Evolutionary conservation across 2,888 invertebrate species (phyloP), one percentile per base, ranked within the genome.

Genomic region (Brachypterus glaber): DNA sequence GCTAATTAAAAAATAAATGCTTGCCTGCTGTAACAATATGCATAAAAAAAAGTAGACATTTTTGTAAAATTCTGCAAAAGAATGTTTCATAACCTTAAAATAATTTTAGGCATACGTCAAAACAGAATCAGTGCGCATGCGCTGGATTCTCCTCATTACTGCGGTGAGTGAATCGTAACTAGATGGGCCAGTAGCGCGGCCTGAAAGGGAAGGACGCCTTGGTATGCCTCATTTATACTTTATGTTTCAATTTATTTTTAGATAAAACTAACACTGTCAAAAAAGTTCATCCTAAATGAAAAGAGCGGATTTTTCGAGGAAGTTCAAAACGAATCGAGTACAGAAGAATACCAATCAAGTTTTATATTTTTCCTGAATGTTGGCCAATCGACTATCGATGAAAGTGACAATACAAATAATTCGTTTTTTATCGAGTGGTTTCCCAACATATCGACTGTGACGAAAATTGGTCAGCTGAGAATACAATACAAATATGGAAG

Each of bases 341-440:
- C 64, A 56, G 54, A 63, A 54, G 40, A 63, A 52, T 47, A 50
- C 14, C 46, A 49, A 31, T 48, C 50, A 2, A 50, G 51, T 18
- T 59, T 57, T 38, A 58, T 59, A 34, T 59, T 55, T 37, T 59
- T 59, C 16, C 42, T 59, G 9, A 59, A 59, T 37, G 59, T 59
- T 74, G 59, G 81, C 74, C 74, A 62, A 64, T 51, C 59, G 27
- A 52, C 56, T 27, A 48, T 54, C 8, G 57, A 62, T 29, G 60
- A 62, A 44, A 58, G 55, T 38, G 73, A 78, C 73, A 44, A 77
- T 72, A 37, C 79, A 76, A 58, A 58, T 37, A 59, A 58, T 43
- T 49, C 52, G 12, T 77, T 86, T 55, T 66, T 77, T 17, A 75
- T 87, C 29, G 81, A 83, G 57, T 87, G 86, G 86, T 77, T 78